phyloP scores from a whole-genome alignment of 2,888 invertebrate species.

The Poecilobothrus nobilitatus region DNA sequence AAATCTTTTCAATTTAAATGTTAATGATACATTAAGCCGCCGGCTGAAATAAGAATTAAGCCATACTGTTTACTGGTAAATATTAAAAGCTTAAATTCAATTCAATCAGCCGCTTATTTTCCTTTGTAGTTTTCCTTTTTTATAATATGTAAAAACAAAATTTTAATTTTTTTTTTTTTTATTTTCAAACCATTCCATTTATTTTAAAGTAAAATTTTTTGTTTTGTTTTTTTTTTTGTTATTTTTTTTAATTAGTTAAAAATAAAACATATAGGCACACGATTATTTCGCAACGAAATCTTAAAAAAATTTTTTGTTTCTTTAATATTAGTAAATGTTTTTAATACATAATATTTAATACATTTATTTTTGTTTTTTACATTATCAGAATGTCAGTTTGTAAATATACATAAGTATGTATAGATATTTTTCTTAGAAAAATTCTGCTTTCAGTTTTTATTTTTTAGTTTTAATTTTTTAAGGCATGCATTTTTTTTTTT shows the following conservation, averaged over 20 bases:
- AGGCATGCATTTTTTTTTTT: background rate
- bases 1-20: no score
- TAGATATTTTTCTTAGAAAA: background rate
- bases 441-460: background rate
- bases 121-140: no score
- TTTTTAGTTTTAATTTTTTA: background rate
- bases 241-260: background rate
- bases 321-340: background rate
- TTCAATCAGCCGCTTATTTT: no score
- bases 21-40: no score
- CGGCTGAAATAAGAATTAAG: no score
- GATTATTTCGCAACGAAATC: conserved; percentile 6
- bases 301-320: background rate
- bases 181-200: conserved; percentile 7
- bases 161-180: conserved; percentile 13
- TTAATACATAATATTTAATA: background rate
- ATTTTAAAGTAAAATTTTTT: background rate
- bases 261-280: background rate
- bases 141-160: background rate
- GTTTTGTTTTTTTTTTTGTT: no score
- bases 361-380: background rate
- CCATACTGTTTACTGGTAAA: no score
- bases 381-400: no score
- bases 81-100: no score
- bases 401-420: no score